These are phyloP conservation scores for Microcebus ravelobensis DNA, from an alignment of 2,113 vertebrate species.

Conservation along the genomic window DNA sequence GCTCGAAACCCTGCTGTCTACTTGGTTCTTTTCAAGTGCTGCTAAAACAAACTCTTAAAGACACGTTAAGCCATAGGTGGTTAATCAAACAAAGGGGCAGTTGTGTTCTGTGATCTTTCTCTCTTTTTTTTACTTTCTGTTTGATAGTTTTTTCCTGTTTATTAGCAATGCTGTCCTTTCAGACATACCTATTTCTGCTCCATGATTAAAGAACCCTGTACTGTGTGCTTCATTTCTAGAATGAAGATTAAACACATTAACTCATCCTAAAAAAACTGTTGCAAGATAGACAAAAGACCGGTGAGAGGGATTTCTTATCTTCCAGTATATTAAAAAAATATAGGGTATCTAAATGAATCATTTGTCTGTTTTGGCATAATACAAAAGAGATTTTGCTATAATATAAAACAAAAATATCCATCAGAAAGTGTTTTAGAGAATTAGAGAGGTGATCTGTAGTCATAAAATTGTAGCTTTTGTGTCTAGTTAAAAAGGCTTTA, in stretches of 20 bases:
- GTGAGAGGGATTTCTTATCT: conserved; percentile 4
- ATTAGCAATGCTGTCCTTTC: too few species aligned
- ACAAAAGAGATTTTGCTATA: conserved; percentile 31
- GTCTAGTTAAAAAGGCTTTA: conserved; percentile 1
- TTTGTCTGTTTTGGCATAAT: background rate
- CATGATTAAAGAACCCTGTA: background rate
- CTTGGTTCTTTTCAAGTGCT: too few species aligned
- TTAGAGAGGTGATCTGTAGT: background rate
- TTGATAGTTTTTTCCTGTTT: too few species aligned
- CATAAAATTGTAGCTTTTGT: conserved; percentile 19
- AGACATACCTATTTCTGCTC: background rate
- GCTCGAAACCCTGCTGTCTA: too few species aligned
- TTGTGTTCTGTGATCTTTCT: too few species aligned
- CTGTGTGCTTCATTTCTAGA: background rate
- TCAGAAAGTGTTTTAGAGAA: conserved; percentile 39
- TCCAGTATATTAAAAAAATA: background rate
- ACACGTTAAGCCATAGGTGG: too few species aligned
- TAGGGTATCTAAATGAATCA: background rate
- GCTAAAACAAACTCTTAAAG: too few species aligned
- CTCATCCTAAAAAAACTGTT: conserved; percentile 27
- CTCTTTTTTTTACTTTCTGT: too few species aligned
- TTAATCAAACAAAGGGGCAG: too few species aligned
- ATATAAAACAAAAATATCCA: conserved; percentile 41
- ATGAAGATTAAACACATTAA: conserved; percentile 42
- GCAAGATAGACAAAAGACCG: background rate